Evolutionary conservation across 2,113 vertebrate species (phyloP).

Genomic region (Hoplias malabaricus): DNA sequence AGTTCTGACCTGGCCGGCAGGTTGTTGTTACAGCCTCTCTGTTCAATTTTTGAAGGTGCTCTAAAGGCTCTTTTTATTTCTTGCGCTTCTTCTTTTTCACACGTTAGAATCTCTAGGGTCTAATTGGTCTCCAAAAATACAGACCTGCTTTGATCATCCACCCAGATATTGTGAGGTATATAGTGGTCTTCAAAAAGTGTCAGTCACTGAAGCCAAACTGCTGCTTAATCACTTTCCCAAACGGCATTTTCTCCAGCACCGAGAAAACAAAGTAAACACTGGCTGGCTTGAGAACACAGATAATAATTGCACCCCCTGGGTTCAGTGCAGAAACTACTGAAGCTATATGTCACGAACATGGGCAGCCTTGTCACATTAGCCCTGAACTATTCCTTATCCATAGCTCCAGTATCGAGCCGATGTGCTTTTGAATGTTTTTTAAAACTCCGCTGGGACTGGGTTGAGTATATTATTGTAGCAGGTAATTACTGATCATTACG

Average conservation of each 20-base stretch:
- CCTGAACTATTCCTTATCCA: background rate
- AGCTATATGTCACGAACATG: slow-evolving; percentile 29
- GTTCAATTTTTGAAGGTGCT: background rate
- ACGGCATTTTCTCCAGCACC: slow-evolving; percentile 44
- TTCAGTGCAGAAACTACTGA: slow-evolving; percentile 6
- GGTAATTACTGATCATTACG: background rate
- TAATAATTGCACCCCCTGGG: slow-evolving; percentile 51
- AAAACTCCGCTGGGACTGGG: background rate
- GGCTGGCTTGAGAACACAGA: slow-evolving; percentile 40
- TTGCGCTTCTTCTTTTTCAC: background rate
- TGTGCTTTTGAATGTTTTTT: background rate
- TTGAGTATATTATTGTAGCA: background rate
- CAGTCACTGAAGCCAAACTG: slow-evolving; percentile 39
- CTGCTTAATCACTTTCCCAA: slow-evolving; percentile 52
- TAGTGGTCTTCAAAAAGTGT: slow-evolving; percentile 35
- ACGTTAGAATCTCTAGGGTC: slow-evolving; percentile 31
- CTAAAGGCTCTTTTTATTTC: background rate
- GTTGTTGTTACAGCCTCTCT: background rate
- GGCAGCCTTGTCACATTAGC: background rate
- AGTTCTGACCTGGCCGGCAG: background rate
- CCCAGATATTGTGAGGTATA: slow-evolving; percentile 22
- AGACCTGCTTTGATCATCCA: slow-evolving; percentile 52
- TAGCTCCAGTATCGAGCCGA: background rate
- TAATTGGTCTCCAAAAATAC: slow-evolving; percentile 43
- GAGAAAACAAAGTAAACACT: slow-evolving; percentile 43